Evolutionary conservation across 2,888 invertebrate species (phyloP), one percentile per base, ranked within the genome.

Genomic region (Zaprionus lineosus): DNA sequence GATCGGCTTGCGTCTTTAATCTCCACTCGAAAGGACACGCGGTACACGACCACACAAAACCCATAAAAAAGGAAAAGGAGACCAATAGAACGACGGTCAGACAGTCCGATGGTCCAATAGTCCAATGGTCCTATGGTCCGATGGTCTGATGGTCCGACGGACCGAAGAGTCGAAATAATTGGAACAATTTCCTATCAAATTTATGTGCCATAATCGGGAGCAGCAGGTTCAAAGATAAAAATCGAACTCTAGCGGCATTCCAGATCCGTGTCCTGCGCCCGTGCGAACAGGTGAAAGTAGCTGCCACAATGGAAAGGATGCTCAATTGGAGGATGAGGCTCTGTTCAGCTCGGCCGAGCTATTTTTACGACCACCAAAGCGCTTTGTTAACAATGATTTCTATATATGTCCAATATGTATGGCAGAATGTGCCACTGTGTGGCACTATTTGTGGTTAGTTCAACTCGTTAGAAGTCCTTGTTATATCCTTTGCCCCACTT

Each of bases 341-440:
- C 29, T 24, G 21, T 40, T 37, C n/a, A 33, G 33, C n/a, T 47
- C 40, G 59, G 55, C 43, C 65, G 59, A 73, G 76, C 56, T 68
- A 65, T 82, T 81, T 86, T 74, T 84, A 79, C 86, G 71, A 47
- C 75, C 76, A 79, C 73, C 73, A 67, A 75, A 70, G 69, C 75
- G 73, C 77, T 84, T 84, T 84, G 82, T 74, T 84, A 79, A 77
- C 86, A 82, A 86, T 84, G 84, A 84, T 77, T 84, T 83, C 75
- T 64, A 76, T 85, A 70, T 50, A 43, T 6, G 15, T 37, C n/a
- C n/a, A n/a, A 24, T 14, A 9, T 8, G 3, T 6, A 9, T 15
- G 0, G 11, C 33, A 41, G 36, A 51, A 28, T 46, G 41, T 58
- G 71, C 64, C 61, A 69, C 58, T 37, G 70, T 64, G 60, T 52